Evolutionary conservation across 1,140 invertebrate genomes (phyloP).

Genomic region (Drosophila pseudoobscura): DNA sequence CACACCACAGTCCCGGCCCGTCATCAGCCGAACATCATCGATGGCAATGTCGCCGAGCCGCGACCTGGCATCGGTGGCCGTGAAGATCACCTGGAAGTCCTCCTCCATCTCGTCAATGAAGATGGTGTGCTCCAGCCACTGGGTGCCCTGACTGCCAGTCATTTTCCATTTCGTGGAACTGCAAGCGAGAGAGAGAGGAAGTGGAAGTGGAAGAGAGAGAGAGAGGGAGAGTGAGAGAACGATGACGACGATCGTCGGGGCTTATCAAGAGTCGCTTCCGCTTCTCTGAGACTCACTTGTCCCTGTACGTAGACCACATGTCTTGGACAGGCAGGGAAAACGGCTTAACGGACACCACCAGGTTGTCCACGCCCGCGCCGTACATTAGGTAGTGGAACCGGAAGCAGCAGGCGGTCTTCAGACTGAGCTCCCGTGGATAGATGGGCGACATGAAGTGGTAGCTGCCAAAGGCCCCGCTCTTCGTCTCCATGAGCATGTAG

Average conservation of each 20-base stretch:
- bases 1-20: constrained; percentile 58
- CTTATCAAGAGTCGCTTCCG: constrained; percentile 19
- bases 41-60: constrained; percentile 75
- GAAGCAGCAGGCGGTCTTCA: constrained; percentile 76
- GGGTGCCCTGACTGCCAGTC: constrained; percentile 52
- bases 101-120: constrained; percentile 65
- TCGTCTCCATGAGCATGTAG: constrained; percentile 75
- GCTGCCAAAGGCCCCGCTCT: neutral
- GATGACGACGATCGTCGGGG: neutral
- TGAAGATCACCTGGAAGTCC: constrained; percentile 73
- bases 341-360: constrained; percentile 69
- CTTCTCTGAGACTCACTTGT: constrained; percentile 35
- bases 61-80: constrained; percentile 35
- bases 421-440: constrained; percentile 52
- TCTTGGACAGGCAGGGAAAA: constrained; percentile 26
- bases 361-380: constrained; percentile 62
- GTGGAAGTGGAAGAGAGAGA: neutral
- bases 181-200: neutral
- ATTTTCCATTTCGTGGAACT: constrained; percentile 47
- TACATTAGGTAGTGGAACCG: constrained; percentile 78
- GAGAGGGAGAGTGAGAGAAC: neutral
- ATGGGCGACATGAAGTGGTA: constrained; percentile 65
- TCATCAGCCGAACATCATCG: constrained; percentile 74
- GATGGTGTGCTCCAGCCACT: constrained; percentile 72
- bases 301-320: constrained; percentile 36